Evolutionary conservation across 2,113 vertebrate species (phyloP), one percentile per base, ranked within the genome.

Genomic region (Andinoacara biseriatus): DNA sequence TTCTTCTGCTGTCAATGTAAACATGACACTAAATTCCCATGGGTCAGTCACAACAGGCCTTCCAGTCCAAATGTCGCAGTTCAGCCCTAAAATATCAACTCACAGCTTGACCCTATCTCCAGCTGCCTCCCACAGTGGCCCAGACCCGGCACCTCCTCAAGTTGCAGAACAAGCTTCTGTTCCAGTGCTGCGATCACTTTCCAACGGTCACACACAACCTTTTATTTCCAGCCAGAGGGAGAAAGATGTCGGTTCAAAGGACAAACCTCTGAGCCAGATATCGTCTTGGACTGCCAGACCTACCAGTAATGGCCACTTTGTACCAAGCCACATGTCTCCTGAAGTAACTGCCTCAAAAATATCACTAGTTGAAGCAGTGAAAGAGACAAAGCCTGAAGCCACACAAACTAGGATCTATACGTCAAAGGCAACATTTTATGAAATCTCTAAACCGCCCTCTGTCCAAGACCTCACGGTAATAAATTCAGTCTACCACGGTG

Each of bases 361-460:
- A 57, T 85, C 84, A 1, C 57, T 46, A 60, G 87, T 78, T 74
- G 81, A 92, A 65, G 78, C 76, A 35, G 58, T 72, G 20, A 89
- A 85, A 60, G 87, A 80, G 18, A 77, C 84, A 11, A 90, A 13
- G 46, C 46, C 75, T 33, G 89, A 93, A 10, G 11, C 78, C 18
- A 76, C 38, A 38, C 89, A 85, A 84, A 83, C 80, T 40, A 93
- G 63, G 74, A 91, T 94, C 57, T 94, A 94, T 60, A 95, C 89
- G 69, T 93, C 94, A 65, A 95, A 93, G 76, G 90, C 92, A 69
- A 93, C 89, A 17, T 94, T 95, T 87, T 93, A 95, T 83, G 93
- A 95, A 67, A 88, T 94, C 74, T 92, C 93, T 15, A 95, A 93
- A 79, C 92, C 87, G 43, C 82, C 80, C 7, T 91, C 89, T 46